These are phyloP conservation scores for Catonia carolina DNA, from an alignment of 2,888 invertebrate species.

Conservation along the genomic window DNA sequence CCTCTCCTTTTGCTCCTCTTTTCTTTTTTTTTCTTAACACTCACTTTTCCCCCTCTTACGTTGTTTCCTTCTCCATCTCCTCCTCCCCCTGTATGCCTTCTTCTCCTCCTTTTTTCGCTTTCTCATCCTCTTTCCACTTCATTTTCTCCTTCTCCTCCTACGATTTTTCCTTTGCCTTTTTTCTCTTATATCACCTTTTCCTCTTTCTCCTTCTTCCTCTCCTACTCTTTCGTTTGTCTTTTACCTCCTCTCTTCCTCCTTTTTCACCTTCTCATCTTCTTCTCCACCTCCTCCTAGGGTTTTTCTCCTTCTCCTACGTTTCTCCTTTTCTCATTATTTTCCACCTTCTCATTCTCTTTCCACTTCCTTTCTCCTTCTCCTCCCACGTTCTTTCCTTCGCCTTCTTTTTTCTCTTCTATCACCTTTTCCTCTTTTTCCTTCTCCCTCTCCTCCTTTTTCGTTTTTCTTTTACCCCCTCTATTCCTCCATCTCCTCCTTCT, in stretches of 20 bases:
- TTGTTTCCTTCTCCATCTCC: background rate
- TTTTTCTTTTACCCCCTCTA: background rate
- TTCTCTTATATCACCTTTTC: background rate
- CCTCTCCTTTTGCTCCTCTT: background rate
- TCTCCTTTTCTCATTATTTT: background rate
- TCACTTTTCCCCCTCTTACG: background rate
- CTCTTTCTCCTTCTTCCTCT: constrained; percentile 11
- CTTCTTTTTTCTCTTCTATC: background rate
- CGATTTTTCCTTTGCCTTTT: background rate
- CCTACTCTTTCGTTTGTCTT: background rate
- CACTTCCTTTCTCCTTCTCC: background rate
- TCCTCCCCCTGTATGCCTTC: background rate
- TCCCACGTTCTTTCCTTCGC: background rate
- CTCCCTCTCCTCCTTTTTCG: background rate
- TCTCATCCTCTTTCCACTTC: background rate
- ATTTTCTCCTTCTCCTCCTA: background rate
- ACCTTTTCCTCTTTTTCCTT: no score
- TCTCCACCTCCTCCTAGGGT: background rate
- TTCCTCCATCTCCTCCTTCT: background rate
- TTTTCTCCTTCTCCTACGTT: background rate
- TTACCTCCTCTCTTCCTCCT: background rate
- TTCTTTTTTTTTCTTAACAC: background rate
- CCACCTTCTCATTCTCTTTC: background rate
- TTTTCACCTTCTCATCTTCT: background rate
- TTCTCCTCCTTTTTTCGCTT: background rate